These are phyloP conservation scores for Cassiopea xamachana DNA, from an alignment of 30 jellyfish, hydroid and myxozoan genomes.

Conservation along the genomic window DNA sequence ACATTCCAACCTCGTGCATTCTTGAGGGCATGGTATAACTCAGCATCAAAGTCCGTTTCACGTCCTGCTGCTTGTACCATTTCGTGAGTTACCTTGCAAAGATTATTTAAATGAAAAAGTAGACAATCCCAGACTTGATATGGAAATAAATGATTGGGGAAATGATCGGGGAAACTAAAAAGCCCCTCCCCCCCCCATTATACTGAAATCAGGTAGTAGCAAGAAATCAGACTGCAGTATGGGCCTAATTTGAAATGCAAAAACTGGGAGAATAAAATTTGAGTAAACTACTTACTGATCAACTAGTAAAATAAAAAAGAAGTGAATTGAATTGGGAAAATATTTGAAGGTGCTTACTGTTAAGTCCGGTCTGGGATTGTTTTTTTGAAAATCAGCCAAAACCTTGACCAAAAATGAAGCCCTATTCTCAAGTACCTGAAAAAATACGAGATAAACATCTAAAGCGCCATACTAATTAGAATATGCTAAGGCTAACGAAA, in stretches of 20 bases:
- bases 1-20: slow-evolving; percentile 66
- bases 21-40: slow-evolving; percentile 81
- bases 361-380: slow-evolving; percentile 86
- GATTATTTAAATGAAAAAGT: no score
- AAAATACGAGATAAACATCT: neutral
- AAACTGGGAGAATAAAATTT: no score
- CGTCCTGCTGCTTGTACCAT: slow-evolving; percentile 98
- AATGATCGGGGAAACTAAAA: no score
- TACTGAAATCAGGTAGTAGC: no score
- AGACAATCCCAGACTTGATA: no score
- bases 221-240: no score
- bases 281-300: no score
- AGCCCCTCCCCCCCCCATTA: no score
- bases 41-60: slow-evolving; percentile 92
- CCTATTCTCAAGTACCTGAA: slow-evolving; percentile 84
- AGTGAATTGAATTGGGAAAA: neutral
- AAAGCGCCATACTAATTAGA: neutral
- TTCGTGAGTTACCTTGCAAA: slow-evolving; percentile 90
- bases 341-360: slow-evolving; percentile 60
- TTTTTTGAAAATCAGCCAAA: slow-evolving; percentile 83
- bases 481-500: neutral
- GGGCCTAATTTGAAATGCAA: no score
- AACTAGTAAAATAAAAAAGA: no score
- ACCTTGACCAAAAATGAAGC: slow-evolving; percentile 94
- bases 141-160: neutral